Percentiles rank a stretch among this genome's conserved stretches.
phyloP scores from a whole-genome alignment of 2,888 invertebrate species.

The Mantis religiosa region DNA sequence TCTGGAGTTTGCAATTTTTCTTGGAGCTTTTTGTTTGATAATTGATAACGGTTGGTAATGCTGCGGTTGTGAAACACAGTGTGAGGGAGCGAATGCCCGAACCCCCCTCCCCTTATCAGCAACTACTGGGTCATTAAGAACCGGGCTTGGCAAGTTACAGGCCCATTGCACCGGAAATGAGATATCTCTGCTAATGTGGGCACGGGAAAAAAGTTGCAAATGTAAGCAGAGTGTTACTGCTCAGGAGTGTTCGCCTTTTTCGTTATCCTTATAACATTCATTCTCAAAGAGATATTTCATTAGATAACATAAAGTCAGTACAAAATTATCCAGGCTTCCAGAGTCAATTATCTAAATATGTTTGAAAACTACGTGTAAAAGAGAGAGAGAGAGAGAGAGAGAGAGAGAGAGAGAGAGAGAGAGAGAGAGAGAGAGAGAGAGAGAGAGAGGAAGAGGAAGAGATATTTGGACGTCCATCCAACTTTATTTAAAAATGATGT shows the following conservation, averaged over 20 bases:
- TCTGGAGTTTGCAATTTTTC: neutral
- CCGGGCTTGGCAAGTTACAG: conserved; percentile 9
- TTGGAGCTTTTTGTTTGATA: neutral
- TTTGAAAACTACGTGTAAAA: too few species aligned
- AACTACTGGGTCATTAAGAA: conserved; percentile 4
- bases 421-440: too few species aligned
- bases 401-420: too few species aligned
- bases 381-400: too few species aligned
- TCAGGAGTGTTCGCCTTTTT: neutral
- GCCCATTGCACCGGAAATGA: conserved; percentile 9
- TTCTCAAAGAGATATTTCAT: too few species aligned
- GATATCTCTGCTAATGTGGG: neutral
- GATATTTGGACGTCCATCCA: too few species aligned
- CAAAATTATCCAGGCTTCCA: too few species aligned
- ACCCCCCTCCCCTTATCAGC: neutral
- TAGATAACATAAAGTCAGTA: too few species aligned
- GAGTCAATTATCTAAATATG: too few species aligned
- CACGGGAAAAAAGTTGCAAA: neutral
- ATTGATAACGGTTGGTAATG: neutral
- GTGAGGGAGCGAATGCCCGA: neutral
- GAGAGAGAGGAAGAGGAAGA: too few species aligned
- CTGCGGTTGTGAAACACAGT: neutral
- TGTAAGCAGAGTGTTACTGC: neutral
- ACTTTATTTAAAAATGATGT: too few species aligned
- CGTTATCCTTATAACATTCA: too few species aligned